Conservation (phyloP, 1,140 invertebrate species). For the Berghia stephanieae region DNA sequence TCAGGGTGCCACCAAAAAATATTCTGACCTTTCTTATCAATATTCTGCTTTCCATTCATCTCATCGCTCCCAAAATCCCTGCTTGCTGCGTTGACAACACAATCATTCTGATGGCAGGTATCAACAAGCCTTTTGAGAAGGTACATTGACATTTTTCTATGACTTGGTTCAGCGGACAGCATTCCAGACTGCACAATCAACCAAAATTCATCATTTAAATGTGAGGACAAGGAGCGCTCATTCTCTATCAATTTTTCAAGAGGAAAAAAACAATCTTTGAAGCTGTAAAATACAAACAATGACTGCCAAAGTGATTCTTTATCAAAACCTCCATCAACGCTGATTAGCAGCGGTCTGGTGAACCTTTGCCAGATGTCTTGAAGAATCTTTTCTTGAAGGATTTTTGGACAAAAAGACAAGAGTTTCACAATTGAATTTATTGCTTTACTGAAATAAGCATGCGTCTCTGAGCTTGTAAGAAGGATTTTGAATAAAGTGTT, state of each 20-base stretch:
- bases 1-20: slow-evolving; percentile 49
- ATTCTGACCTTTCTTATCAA: slow-evolving; percentile 3
- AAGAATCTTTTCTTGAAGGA: neutral
- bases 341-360: neutral
- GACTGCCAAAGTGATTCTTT: slow-evolving; percentile 16
- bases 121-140: slow-evolving; percentile 70
- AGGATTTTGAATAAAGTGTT: neutral
- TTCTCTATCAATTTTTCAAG: neutral
- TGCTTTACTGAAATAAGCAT: slow-evolving; percentile 19
- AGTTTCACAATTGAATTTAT: slow-evolving; percentile 13
- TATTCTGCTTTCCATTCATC: too few species aligned
- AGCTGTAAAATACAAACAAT: slow-evolving; percentile 21
- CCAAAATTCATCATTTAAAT: slow-evolving; percentile 25
- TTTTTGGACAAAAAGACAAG: neutral
- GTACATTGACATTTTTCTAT: slow-evolving; percentile 20
- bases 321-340: neutral
- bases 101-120: slow-evolving; percentile 99
- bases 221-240: neutral
- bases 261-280: slow-evolving; percentile 28
- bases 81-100: slow-evolving; percentile 91
- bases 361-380: neutral
- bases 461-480: neutral
- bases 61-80: too few species aligned
- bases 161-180: neutral
- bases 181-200: slow-evolving; percentile 15